These are phyloP conservation scores for Patella pellucida DNA, from an alignment of 2,888 invertebrate species.

Conservation along the genomic window DNA sequence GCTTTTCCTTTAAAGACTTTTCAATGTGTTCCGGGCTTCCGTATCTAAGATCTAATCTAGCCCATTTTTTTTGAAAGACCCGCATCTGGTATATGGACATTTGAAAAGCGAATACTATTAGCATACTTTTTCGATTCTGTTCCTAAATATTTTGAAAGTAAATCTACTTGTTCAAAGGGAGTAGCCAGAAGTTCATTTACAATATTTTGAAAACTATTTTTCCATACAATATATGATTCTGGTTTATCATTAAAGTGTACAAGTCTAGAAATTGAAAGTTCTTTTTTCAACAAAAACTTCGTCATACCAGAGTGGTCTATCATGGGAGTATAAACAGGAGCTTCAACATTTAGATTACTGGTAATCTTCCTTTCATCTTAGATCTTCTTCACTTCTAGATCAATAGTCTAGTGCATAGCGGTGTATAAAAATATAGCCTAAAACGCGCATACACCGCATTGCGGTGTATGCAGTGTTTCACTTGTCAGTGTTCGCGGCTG, in stretches of 20 bases:
- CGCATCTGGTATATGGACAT: not conserved
- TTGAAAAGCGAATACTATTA: slow-evolving; percentile 12
- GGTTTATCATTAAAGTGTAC: slow-evolving; percentile 23
- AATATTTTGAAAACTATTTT: slow-evolving; percentile 25
- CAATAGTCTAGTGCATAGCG: no score
- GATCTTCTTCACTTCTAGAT: no score
- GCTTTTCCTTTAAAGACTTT: slow-evolving; percentile 14
- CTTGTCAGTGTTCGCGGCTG: no score
- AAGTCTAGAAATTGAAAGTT: slow-evolving; percentile 20
- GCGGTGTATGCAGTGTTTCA: no score
- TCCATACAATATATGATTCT: slow-evolving; percentile 22
- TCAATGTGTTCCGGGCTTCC: slow-evolving; percentile 27
- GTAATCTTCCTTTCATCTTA: not conserved
- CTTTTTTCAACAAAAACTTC: slow-evolving; percentile 12
- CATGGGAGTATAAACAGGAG: not conserved
- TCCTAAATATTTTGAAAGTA: slow-evolving; percentile 28
- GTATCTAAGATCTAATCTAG: slow-evolving; percentile 22
- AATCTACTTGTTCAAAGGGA: slow-evolving; percentile 19
- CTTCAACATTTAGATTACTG: not conserved
- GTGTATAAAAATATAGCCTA: no score
- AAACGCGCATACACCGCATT: no score
- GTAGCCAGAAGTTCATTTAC: slow-evolving; percentile 15
- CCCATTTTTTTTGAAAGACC: slow-evolving; percentile 19
- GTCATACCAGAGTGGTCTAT: not conserved
- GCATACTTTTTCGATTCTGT: slow-evolving; percentile 19